These are phyloP conservation scores for Seira sanloemensis DNA, from an alignment of 2,888 invertebrate species.

Conservation along the genomic window DNA sequence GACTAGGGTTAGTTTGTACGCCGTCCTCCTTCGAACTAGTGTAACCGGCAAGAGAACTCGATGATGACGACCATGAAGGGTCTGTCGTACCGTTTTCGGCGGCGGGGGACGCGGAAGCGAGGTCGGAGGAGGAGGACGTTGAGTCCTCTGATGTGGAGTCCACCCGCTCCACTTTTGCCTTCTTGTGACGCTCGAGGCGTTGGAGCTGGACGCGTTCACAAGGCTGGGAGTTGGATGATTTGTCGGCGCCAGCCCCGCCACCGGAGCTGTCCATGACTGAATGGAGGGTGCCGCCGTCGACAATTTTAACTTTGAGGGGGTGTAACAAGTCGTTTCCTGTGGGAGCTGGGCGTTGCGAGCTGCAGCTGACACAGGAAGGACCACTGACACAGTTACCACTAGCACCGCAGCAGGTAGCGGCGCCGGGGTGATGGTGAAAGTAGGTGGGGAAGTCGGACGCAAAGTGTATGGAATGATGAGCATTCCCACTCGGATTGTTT, in stretches of 20 bases:
- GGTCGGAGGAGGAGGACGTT: slow-evolving; percentile 69
- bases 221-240: background rate
- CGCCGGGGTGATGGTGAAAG: slow-evolving; percentile 19
- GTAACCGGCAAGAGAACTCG: slow-evolving; percentile 68
- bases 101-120: slow-evolving; percentile 71
- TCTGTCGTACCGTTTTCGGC: slow-evolving; percentile 71
- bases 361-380: slow-evolving; percentile 6
- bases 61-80: slow-evolving; percentile 72
- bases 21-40: slow-evolving; percentile 63
- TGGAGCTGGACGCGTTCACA: slow-evolving; percentile 68
- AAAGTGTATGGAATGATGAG: slow-evolving; percentile 27
- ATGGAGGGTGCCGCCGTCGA: slow-evolving; percentile 64
- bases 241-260: slow-evolving; percentile 15
- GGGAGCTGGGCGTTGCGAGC: background rate
- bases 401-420: background rate
- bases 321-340: background rate
- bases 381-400: slow-evolving; percentile 18
- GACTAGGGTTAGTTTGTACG: background rate
- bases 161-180: slow-evolving; percentile 69
- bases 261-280: slow-evolving; percentile 19
- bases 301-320: slow-evolving; percentile 68
- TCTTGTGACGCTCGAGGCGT: slow-evolving; percentile 66
- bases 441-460: slow-evolving; percentile 11
- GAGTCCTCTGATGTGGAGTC: slow-evolving; percentile 72
- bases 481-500: slow-evolving; percentile 10